Evolutionary conservation across 2,888 invertebrate species (phyloP), one percentile per base, ranked within the genome.

Genomic region (Ferdinandea cuprea): DNA sequence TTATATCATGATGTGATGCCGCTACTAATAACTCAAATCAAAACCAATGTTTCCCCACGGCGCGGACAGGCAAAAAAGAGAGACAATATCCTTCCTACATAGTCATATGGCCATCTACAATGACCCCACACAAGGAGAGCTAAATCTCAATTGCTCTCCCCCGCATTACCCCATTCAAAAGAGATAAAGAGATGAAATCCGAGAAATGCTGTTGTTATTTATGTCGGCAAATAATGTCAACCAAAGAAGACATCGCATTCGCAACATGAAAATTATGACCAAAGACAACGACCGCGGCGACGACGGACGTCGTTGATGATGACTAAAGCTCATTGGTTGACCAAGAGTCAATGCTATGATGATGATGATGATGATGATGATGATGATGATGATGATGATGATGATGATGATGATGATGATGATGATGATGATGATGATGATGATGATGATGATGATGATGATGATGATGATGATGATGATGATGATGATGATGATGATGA

Each of bases 201-300:
- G 50, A 72, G 77, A 73, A 72, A 63, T 78, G 77, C 68, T 83
- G 77, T 78, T 68, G 61, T 77, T 77, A 83, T 83, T 83, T 83
- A 83, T 83, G 83, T 83, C 83, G 77, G 83, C 83, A 83, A 83
- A 83, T 83, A 83, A 83, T 83, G 83, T 83, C 83, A 77, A 77
- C 83, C 78, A 83, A 83, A 83, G 78, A 83, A 83, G 83, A 83
- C 83, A 83, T 83, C 72, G 83, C 77, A 71, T 72, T 83, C 77
- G 83, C 72, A 68, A 83, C 72, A 83, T 83, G 77, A 77, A 83
- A 83, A 78, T 83, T 83, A 83, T 83, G 83, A 83, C 83, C 77
- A 83, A 83, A 83, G 81, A 77, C 77, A 52, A 77, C 71, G 63
- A 66, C 44, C 28, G 37, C 76, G 48, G 42, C 59, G 52, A 71